Percentiles rank a stretch among this genome's conserved stretches.
Evolutionary conservation across 1,140 invertebrate genomes (phyloP).

Genomic region (Stenopsyche tienmushanensis): DNA sequence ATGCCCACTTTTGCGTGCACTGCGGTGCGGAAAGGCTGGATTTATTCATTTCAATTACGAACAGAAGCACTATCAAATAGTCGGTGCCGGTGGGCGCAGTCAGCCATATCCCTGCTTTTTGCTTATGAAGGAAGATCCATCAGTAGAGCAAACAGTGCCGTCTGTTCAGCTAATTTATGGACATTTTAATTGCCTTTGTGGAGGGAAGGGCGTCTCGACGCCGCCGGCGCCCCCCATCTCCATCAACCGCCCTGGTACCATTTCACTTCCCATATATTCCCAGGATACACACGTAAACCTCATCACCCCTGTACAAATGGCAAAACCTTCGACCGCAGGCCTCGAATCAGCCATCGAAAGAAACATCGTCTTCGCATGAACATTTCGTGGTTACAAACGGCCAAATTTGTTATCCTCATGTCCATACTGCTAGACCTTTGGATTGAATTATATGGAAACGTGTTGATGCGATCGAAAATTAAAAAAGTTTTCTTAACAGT

Average conservation of each 20-base stretch:
- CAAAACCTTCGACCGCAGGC: no score
- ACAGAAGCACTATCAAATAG: background rate
- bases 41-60: constrained; percentile 28
- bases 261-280: constrained; percentile 7
- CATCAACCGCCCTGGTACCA: background rate
- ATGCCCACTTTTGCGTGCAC: constrained; percentile 11
- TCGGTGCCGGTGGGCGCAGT: background rate
- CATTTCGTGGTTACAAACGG: no score
- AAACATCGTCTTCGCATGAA: no score
- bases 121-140: constrained; percentile 35
- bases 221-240: background rate
- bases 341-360: no score
- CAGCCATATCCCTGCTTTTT: constrained; percentile 9
- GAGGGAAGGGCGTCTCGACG: constrained; percentile 15
- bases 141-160: constrained; percentile 33
- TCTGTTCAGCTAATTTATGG: constrained; percentile 39
- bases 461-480: no score
- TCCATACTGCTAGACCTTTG: no score
- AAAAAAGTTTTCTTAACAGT: no score
- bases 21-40: background rate
- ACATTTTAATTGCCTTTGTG: constrained; percentile 42
- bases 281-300: background rate
- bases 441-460: no score
- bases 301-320: no score
- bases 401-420: no score